Base-by-base conservation (phyloP, 2,888 invertebrate species). In the Pilophorus perplexus region DNA sequence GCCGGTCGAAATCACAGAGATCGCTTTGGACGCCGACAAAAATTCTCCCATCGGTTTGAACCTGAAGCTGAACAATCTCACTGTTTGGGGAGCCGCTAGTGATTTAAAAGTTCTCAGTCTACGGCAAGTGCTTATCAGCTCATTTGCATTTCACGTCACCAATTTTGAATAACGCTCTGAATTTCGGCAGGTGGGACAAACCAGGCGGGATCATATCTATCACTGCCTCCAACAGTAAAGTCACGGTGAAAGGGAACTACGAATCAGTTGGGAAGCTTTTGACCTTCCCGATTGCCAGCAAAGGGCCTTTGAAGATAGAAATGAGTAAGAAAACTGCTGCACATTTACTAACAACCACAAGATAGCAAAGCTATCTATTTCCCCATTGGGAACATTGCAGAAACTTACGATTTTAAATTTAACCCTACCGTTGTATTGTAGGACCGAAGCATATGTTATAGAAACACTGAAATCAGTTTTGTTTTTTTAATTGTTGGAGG, bases 241-340 rank as follows among this genome's bases (percentile, higher is more conserved):
- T 59, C 2, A 6, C 4, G 1, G 12, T 59, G 6, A 59, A 42
- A 59, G 59, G 59, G 6, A 40, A 6, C 3, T 25, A 40, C 14
- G 8, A 59, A n/a, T 27, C 59, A n/a, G 27, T 42, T 3, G 59
- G 59, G 16, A 40, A 25, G 14, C 16, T 59, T 8, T 16, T 59
- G 16, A 18, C 40, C 1, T 16, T 59, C 6, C 59, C 59, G 12
- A 59, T 59, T 2, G 42, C 40, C 27, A 18, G 25, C 6, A 27
- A 59, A 8, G 59, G 59, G 8, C 16, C 16, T 12, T 59, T 59
- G 14, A 25, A 42, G 14, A 18, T 42, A 6, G 14, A 16, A 8
- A 23, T 59, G 23, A 40, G 59, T 59, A 25, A 59, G 59, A 42
- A 27, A n/a, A n/a, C n/a, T n/a, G n/a, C n/a, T n/a, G n/a, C n/a